phyloP scores from a whole-genome alignment of 2,888 invertebrate genomes.

The Capitulum mitella region DNA sequence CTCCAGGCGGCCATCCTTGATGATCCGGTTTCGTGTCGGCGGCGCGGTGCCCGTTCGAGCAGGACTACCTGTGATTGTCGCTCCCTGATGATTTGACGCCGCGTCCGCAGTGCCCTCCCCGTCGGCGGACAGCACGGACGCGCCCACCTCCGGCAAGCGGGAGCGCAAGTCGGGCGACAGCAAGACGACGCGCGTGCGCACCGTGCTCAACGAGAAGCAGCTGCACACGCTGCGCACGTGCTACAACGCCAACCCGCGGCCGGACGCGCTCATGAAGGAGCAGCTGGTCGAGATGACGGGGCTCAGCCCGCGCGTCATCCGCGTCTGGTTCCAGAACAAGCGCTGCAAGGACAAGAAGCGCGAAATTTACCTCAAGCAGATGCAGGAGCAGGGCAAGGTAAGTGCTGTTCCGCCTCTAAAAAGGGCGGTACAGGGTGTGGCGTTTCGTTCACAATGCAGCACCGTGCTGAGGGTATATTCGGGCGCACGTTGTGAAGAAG shows the following conservation, averaged over 20 bases:
- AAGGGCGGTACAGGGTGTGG: too few species aligned
- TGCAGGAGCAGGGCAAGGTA: slow-evolving; percentile 97
- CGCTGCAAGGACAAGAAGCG: slow-evolving; percentile 96
- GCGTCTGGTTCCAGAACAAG: slow-evolving; percentile 99
- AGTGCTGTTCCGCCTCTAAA: too few species aligned
- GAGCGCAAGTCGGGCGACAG: slow-evolving; percentile 54
- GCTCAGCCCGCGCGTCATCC: slow-evolving; percentile 90
- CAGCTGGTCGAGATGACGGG: slow-evolving; percentile 98
- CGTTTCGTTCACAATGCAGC: too few species aligned
- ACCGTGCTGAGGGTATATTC: too few species aligned
- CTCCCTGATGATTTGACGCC: too few species aligned
- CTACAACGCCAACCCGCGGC: slow-evolving; percentile 81
- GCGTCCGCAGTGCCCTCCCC: not conserved
- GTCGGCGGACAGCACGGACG: not conserved
- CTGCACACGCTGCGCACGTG: slow-evolving; percentile 74
- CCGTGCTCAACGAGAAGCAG: slow-evolving; percentile 97
- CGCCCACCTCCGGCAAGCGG: slow-evolving; percentile 36
- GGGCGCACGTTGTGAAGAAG: too few species aligned
- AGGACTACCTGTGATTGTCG: too few species aligned
- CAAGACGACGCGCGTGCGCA: slow-evolving; percentile 96
- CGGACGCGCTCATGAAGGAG: slow-evolving; percentile 98
- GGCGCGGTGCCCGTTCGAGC: too few species aligned
- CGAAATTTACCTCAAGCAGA: slow-evolving; percentile 91
- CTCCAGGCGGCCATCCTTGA: too few species aligned
- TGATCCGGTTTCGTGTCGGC: too few species aligned